Percentiles rank a stretch among this genome's conserved stretches.
These are phyloP conservation scores for Kryphioiulus occultus DNA, from an alignment of 2,888 invertebrate species.

Conservation along the genomic window DNA sequence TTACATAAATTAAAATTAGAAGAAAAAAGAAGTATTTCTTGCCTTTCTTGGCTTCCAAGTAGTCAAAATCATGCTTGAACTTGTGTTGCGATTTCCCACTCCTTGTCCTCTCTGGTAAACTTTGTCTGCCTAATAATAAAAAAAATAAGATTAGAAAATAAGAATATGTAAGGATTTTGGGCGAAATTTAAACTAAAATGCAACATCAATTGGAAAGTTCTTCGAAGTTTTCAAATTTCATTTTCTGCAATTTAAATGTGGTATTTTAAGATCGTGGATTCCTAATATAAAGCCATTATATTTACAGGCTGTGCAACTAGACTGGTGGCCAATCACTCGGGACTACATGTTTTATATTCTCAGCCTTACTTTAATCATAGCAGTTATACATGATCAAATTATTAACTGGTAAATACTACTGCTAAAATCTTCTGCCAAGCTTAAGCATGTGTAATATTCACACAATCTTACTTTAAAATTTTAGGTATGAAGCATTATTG, in stretches of 20 bases:
- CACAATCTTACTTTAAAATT: background rate
- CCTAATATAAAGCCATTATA: background rate
- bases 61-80: background rate
- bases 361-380: constrained; percentile 86
- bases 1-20: background rate
- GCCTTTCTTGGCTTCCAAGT: background rate
- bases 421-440: background rate
- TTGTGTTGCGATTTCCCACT: background rate
- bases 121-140: background rate
- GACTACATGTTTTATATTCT: constrained; percentile 92
- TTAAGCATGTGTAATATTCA: background rate
- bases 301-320: constrained; percentile 65
- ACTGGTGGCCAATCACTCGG: constrained; percentile 93
- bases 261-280: background rate
- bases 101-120: background rate
- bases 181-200: too few relatives aligned
- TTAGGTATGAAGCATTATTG: constrained; percentile 57
- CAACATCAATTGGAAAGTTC: too few relatives aligned
- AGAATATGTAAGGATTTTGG: too few relatives aligned
- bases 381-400: constrained; percentile 82
- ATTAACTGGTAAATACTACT: constrained; percentile 76
- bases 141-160: background rate
- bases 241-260: too few relatives aligned
- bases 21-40: background rate
- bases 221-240: too few relatives aligned